A percentile compares a stretch with the other conserved stretches of the same genome.
Evolutionary conservation across 2,888 invertebrate genomes (phyloP).

Genomic region (Cotesia congregata): DNA sequence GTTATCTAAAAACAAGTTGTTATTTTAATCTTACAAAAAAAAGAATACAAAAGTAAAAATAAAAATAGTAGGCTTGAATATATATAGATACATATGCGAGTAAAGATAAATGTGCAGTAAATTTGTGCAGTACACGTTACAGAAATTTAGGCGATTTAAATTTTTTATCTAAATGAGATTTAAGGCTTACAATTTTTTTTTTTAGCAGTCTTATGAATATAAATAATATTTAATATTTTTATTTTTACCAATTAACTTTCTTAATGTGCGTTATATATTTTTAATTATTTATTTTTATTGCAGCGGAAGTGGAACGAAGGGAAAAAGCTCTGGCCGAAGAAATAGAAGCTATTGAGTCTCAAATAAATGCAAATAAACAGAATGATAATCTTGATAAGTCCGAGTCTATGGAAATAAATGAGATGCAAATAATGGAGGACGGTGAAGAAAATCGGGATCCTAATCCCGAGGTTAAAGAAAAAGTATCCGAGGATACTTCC

Average conservation of each 20-base stretch:
- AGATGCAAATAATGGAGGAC: conserved; percentile 53
- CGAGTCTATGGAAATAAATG: conserved; percentile 46
- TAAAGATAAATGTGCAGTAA: conserved; percentile 1
- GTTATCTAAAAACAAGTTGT: neutral
- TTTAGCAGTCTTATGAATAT: neutral
- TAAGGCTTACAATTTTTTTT: neutral
- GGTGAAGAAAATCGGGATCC: conserved; percentile 66
- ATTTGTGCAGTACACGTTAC: neutral
- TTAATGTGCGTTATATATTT: conserved; percentile 5
- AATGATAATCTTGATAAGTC: conserved; percentile 56
- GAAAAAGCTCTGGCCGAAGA: conserved; percentile 63
- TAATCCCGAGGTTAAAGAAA: conserved; percentile 58
- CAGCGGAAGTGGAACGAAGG: conserved; percentile 65
- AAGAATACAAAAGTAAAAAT: neutral
- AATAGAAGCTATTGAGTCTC: conserved; percentile 63
- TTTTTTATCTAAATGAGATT: neutral
- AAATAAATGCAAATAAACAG: conserved; percentile 60
- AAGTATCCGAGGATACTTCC: neutral
- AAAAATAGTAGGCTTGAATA: neutral
- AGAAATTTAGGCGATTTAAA: neutral
- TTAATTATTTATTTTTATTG: conserved; percentile 31
- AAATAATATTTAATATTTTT: neutral
- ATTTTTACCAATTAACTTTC: neutral
- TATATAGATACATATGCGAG: neutral
- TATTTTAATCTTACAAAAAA: neutral